Conservation (phyloP, 1,140 invertebrate species). For the Drosophila novamexicana region DNA sequence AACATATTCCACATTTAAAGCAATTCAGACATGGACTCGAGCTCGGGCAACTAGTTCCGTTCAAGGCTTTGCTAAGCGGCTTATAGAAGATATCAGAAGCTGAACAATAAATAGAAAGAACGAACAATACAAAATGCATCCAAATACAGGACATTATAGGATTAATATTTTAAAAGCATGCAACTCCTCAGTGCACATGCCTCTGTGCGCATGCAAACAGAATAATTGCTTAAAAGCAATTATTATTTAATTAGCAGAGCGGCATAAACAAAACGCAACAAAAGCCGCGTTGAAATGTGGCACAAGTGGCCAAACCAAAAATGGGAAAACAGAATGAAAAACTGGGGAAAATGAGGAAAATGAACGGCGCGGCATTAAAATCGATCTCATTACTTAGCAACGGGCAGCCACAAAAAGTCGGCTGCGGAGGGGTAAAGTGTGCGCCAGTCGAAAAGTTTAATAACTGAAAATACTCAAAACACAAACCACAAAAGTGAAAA, state of each 20-base stretch:
- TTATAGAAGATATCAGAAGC: too few species aligned
- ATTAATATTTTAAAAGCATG: background rate
- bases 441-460: slow-evolving; percentile 59
- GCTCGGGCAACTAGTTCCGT: too few species aligned
- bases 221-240: slow-evolving; percentile 47
- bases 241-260: slow-evolving; percentile 70
- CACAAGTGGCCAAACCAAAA: slow-evolving; percentile 41
- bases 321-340: slow-evolving; percentile 11
- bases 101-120: too few species aligned
- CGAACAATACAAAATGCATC: too few species aligned
- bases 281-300: slow-evolving; percentile 46
- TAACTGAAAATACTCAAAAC: slow-evolving; percentile 72
- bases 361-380: slow-evolving; percentile 47
- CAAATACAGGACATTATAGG: too few species aligned
- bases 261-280: slow-evolving; percentile 34
- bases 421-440: slow-evolving; percentile 19
- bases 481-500: slow-evolving; percentile 66
- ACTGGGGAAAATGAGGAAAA: slow-evolving; percentile 20
- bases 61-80: too few species aligned
- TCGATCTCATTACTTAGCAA: slow-evolving; percentile 80
- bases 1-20: too few species aligned
- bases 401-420: slow-evolving; percentile 59
- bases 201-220: slow-evolving; percentile 30
- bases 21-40: too few species aligned
- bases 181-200: slow-evolving; percentile 9